A percentile compares a stretch with the other conserved stretches of the same genome.
Evolutionary conservation across 2,888 invertebrate species (phyloP).

Genomic region (Xestia rhomboidea): DNA sequence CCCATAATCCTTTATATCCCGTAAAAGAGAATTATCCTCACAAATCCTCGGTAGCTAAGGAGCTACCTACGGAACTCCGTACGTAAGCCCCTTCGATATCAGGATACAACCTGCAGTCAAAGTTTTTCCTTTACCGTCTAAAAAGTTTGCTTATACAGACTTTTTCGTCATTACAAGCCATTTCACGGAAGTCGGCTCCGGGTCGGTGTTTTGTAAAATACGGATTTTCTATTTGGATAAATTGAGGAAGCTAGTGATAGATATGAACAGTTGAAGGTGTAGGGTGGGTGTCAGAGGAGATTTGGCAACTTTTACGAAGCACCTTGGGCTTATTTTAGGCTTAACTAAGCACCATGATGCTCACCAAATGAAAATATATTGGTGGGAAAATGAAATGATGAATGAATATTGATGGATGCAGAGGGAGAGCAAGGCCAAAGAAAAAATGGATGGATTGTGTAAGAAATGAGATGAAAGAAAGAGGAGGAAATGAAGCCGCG

Average conservation of each 20-base stretch:
- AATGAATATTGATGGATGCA: not conserved
- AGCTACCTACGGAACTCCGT: not conserved
- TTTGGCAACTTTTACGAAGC: not conserved
- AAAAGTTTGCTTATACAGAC: constrained; percentile 55
- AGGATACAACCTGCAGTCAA: constrained; percentile 28
- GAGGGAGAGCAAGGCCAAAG: not conserved
- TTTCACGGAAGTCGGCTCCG: constrained; percentile 30
- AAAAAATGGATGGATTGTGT: not conserved
- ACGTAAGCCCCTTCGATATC: constrained; percentile 26
- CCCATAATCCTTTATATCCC: not conserved
- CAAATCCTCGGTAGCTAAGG: not conserved
- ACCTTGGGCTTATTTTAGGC: too few relatives aligned
- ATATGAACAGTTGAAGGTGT: not conserved
- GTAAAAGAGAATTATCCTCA: constrained; percentile 10
- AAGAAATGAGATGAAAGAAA: not conserved
- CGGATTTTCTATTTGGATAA: constrained; percentile 34
- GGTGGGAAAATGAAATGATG: not conserved
- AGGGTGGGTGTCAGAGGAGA: not conserved
- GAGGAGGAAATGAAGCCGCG: not conserved
- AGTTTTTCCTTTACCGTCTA: constrained; percentile 50
- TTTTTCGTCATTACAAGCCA: constrained; percentile 47
- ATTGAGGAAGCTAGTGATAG: not conserved
- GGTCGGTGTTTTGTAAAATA: constrained; percentile 29
- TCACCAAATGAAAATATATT: too few relatives aligned
- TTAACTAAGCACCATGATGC: too few relatives aligned